Percentiles rank a stretch among this genome's conserved stretches.
Conservation (phyloP, 1,140 invertebrate genomes). For the Cryptotermes secundus region DNA sequence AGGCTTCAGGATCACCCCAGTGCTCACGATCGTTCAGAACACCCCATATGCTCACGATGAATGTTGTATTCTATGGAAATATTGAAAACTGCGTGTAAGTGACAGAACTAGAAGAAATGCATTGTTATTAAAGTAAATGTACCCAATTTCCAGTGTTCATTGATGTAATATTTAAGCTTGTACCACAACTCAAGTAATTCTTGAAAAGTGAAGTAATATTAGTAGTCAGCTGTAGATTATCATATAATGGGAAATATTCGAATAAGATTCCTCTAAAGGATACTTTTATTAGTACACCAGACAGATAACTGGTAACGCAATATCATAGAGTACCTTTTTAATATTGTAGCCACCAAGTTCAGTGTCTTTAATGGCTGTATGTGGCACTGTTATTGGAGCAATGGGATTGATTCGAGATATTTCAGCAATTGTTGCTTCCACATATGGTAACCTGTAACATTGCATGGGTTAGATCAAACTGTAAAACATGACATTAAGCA, state of each 20-base stretch:
- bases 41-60: slow-evolving; percentile 67
- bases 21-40: slow-evolving; percentile 63
- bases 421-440: slow-evolving; percentile 42
- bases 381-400: slow-evolving; percentile 35
- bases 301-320: no score
- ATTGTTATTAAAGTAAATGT: background rate
- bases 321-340: slow-evolving; percentile 40
- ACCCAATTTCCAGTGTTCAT: no score
- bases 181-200: no score
- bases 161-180: no score
- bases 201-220: no score
- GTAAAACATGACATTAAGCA: no score
- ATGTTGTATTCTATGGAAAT: slow-evolving; percentile 58
- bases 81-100: background rate
- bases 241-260: no score
- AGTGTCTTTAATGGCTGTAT: slow-evolving; percentile 33
- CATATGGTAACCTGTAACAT: slow-evolving; percentile 40
- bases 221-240: no score
- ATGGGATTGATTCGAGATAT: slow-evolving; percentile 34
- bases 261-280: no score
- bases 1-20: slow-evolving; percentile 68
- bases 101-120: background rate
- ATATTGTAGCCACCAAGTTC: slow-evolving; percentile 41
- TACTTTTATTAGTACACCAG: no score
- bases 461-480: slow-evolving; percentile 26